Evolutionary conservation across 2,888 invertebrate species (phyloP), one percentile per base, ranked within the genome.

Genomic region (Stenotaenia linearis): DNA sequence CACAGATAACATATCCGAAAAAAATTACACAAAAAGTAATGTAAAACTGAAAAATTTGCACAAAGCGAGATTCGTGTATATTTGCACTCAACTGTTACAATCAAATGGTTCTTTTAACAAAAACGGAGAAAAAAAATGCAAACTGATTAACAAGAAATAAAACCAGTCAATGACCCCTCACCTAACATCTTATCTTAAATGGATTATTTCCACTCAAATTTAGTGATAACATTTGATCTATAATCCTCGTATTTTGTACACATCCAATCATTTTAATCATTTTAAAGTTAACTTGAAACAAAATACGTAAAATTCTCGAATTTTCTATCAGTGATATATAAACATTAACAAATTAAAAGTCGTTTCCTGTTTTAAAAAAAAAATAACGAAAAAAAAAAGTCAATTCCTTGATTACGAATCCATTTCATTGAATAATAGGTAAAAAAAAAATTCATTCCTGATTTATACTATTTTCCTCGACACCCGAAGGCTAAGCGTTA

Each of bases 1-100:
- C 79, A 79, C 79, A 79, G 79, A 79, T 79, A 79, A 74, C 75
- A 79, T 79, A 28, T 77, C 77, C 35, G 45, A 40, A 77, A 45
- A 45, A 45, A 40, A 77, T 74, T 74, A 74, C 74, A 74, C 74
- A 75, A 75, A 75, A 75, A 75, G 75, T 35, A 32, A 50, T 50
- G 18, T 30, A 75, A 35, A 32, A 75, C 32, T 75, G 37, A 75
- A 32, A 75, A 75, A 35, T 30, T 35, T 35, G 35, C 4, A 18
- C 15, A 32, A 35, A 75, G 12, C 28, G 28, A 69, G 25, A 18
- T 50, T 32, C 32, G 50, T 50, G 50, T 50, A 50, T 50, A n/a
- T 50, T 50, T 50, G 50, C 50, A 50, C 18, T 50, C 50, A 18
- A 18, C 50, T n/a, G 21, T 50, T 50, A 18, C 50, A 50, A 50